Percentiles rank a stretch among this genome's conserved stretches.
phyloP scores from a whole-genome alignment of 2,113 vertebrate genomes.

The Platysternon megacephalum region DNA sequence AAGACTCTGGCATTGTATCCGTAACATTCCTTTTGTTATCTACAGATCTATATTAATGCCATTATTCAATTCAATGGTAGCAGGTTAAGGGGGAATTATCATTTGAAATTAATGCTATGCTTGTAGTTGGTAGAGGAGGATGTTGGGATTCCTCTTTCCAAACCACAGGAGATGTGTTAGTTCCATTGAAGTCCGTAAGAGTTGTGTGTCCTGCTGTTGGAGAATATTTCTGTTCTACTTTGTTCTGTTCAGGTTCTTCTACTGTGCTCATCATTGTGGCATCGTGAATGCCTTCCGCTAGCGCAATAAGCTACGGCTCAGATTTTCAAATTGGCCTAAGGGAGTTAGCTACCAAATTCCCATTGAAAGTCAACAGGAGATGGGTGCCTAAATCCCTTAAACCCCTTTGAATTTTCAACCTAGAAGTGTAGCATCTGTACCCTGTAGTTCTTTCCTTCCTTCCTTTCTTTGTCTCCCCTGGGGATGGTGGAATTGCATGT shows the following conservation, averaged over 20 bases:
- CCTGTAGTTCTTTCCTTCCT: not conserved
- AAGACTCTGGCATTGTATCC: not conserved
- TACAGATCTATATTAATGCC: not conserved
- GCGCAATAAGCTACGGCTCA: not conserved
- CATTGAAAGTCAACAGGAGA: not conserved
- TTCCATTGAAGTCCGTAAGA: not conserved
- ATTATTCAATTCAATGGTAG: not conserved
- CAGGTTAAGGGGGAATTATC: not conserved
- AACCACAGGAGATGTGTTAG: not conserved
- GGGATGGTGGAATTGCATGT: not conserved
- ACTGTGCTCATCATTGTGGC: not conserved
- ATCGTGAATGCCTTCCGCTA: not conserved
- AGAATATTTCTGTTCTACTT: not conserved
- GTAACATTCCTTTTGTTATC: not conserved
- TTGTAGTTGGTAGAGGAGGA: not conserved
- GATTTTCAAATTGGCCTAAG: not conserved
- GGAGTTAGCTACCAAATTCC: not conserved
- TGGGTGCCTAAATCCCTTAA: not conserved
- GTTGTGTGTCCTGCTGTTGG: not conserved
- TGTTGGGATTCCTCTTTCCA: conserved; percentile 3
- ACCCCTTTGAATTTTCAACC: not conserved
- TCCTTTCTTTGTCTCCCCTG: not conserved
- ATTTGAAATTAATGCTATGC: not conserved
- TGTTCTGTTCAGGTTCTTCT: not conserved
- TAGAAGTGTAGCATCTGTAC: fast-evolving